Evolutionary conservation across 1,140 invertebrate genomes (phyloP).

Genomic region (Stegodyphus mimosarum): DNA sequence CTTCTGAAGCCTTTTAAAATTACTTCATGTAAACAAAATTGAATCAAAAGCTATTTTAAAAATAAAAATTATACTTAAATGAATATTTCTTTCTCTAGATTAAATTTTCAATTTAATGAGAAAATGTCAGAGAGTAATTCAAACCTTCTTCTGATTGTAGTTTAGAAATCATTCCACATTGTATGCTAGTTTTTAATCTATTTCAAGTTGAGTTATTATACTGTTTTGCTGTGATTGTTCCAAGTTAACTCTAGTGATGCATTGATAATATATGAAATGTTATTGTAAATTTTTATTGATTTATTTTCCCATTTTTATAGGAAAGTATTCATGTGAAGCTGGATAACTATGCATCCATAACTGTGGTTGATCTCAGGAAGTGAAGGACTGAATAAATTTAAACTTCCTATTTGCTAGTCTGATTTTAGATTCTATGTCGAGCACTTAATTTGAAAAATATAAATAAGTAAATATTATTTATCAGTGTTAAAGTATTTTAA

Average conservation of each 20-base stretch:
- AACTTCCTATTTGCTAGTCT: too few species aligned
- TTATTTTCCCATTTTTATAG: conserved; percentile 10
- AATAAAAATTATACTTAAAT: too few species aligned
- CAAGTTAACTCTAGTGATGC: background rate
- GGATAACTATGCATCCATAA: conserved; percentile 18
- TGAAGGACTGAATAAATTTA: background rate
- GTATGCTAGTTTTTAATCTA: too few species aligned
- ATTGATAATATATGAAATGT: background rate
- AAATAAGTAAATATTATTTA: too few species aligned
- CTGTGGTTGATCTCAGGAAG: conserved; percentile 53
- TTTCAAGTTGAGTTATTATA: too few species aligned
- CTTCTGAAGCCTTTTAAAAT: too few species aligned
- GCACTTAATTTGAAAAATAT: too few species aligned
- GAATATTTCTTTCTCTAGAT: background rate
- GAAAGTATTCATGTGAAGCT: conserved; percentile 48
- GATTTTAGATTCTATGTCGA: too few species aligned
- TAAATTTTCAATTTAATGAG: background rate
- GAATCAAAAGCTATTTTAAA: too few species aligned
- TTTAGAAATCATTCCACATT: background rate
- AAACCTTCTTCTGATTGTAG: background rate
- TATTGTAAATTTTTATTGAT: background rate
- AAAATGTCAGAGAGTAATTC: background rate
- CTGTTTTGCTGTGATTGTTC: background rate
- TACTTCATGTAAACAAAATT: too few species aligned
- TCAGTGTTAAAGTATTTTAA: too few species aligned